Base-by-base conservation (phyloP, 23 tunicate species). In the Halocynthia roretzi region DNA sequence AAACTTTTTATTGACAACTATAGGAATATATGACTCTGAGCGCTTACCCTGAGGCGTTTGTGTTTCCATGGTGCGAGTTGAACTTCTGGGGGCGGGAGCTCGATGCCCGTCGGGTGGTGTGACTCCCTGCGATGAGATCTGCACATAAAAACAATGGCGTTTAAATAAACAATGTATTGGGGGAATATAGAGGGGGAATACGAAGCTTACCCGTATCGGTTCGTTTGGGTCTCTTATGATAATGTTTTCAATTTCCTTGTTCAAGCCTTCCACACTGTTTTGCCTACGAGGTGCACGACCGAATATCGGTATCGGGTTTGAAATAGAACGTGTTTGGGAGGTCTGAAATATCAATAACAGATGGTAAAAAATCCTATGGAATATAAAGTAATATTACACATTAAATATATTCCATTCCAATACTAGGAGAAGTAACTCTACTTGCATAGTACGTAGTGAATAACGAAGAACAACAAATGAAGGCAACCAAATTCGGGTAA, bases 91-190 rank as follows among this genome's bases (percentile, higher is more conserved):
- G 20, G 77, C n/a, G 7, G 97, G 97, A 6, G 98, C 98, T 40
- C 98, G 81, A 61, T 80, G 98, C 31, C 98, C 98, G 67, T 92
- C 98, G 11, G 98, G 98, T 61, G 98, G 98, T 18, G 98, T 92
- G 6, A 92, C 56, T n/a, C 98, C 98, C 65, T 84, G 96, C 20
- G 68, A 17, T 12, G 18, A 11, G 51, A 84, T 12, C 94, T 89
- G 88, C 8, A 61, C 62, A 52, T 12, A 54, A 56, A 53, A 71
- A 15, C 44, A 20, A 31, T 2, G 14, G 12, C 61, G 10, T 40
- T 11, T 12, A 71, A 4, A 19, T 14, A 58, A 58, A 58, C 63
- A 58, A 31, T 31, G 44, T 31, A 31, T 31, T 31, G 44, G 44
- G 44, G 4, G 44, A 31, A 31, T 31, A 31, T 31, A 31, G 44